These are phyloP conservation scores for Tragelaphus eurycerus DNA, from an alignment of 2,797 vertebrate species.

Conservation along the genomic window DNA sequence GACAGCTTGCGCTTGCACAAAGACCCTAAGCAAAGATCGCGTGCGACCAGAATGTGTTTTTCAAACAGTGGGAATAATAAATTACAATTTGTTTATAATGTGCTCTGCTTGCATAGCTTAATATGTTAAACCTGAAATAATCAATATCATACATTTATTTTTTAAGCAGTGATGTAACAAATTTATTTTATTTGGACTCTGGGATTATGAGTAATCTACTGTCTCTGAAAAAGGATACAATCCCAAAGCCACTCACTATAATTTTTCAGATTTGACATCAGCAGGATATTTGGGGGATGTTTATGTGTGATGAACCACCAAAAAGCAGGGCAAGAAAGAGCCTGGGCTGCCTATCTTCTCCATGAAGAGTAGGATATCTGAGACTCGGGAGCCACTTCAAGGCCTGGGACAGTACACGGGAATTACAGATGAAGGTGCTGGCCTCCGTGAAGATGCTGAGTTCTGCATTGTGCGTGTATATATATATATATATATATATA, in stretches of 20 bases:
- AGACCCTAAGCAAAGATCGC: not conserved
- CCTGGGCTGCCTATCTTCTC: not conserved
- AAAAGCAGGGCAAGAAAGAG: not conserved
- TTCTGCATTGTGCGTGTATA: not conserved
- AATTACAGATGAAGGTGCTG: not conserved
- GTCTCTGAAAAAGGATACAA: not conserved
- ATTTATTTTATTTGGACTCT: not conserved
- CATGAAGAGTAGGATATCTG: not conserved
- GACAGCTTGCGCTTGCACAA: accelerated
- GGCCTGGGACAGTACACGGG: not conserved
- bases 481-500: not conserved
- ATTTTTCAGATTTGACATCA: not conserved
- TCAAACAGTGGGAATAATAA: not conserved
- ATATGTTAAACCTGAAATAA: not conserved
- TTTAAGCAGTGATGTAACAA: not conserved
- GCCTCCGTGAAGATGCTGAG: not conserved
- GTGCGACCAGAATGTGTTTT: not conserved
- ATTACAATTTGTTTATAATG: not conserved
- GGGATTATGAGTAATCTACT: not conserved
- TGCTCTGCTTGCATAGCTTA: not conserved
- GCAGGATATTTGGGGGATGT: not conserved
- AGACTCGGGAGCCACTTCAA: not conserved
- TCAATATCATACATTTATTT: not conserved
- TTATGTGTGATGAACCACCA: not conserved
- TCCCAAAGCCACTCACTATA: not conserved